phyloP scores from a whole-genome alignment of 2,113 vertebrate species.

The Osmerus eperlanus region DNA sequence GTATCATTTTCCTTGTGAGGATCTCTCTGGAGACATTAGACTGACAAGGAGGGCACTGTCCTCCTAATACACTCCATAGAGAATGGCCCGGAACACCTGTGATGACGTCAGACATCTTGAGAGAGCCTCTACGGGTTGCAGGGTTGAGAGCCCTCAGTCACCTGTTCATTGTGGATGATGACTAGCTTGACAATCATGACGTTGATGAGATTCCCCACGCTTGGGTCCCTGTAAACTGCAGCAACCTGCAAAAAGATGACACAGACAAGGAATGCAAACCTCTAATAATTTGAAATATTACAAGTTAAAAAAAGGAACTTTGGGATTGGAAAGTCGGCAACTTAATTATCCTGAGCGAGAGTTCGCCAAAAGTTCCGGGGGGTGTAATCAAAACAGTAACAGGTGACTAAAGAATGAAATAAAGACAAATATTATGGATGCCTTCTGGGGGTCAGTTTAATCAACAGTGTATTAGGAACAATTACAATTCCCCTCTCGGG shows the following conservation, averaged over 20 bases:
- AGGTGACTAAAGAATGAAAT: constrained; percentile 28
- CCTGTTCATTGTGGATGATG: constrained; percentile 91
- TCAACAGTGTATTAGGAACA: constrained; percentile 48
- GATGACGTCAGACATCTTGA: constrained; percentile 40
- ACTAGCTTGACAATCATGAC: constrained; percentile 92
- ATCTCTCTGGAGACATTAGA: constrained; percentile 42
- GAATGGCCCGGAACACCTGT: constrained; percentile 48
- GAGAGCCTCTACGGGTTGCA: constrained; percentile 18
- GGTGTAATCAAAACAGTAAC: constrained; percentile 38
- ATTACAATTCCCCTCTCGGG: constrained; percentile 31
- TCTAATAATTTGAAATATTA: constrained; percentile 41
- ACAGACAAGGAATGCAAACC: constrained; percentile 65
- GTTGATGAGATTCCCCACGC: constrained; percentile 96
- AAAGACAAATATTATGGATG: constrained; percentile 17
- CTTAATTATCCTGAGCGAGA: constrained; percentile 7
- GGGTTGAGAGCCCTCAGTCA: constrained; percentile 61
- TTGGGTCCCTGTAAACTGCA: constrained; percentile 92
- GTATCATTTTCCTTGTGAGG: constrained; percentile 25
- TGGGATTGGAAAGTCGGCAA: neutral
- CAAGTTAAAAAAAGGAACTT: neutral
- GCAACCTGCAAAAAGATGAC: constrained; percentile 83
- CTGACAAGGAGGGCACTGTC: constrained; percentile 56
- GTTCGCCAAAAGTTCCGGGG: constrained; percentile 15
- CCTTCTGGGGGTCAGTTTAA: constrained; percentile 40
- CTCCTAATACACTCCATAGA: constrained; percentile 43